Percentiles rank a stretch among this genome's conserved stretches.
phyloP scores from a whole-genome alignment of 2,797 vertebrate genomes.

The Onychomys leucogaster region DNA sequence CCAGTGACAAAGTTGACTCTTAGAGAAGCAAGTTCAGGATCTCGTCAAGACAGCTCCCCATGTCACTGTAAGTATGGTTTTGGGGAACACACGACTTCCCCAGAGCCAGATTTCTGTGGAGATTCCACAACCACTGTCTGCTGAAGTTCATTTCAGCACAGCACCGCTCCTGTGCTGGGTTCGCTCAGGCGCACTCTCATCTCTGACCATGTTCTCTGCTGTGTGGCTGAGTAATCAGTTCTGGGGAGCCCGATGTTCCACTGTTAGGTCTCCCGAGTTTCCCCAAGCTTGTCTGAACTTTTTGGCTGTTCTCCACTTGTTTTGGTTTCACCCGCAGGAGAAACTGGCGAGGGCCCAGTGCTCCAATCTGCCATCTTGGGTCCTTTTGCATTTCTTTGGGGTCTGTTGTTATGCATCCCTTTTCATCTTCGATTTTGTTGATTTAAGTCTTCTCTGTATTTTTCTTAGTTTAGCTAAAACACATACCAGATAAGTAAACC shows the following conservation, averaged over 20 bases:
- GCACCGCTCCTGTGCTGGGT: background rate
- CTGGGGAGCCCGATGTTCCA: no score
- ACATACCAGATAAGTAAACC: background rate
- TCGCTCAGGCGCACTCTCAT: background rate
- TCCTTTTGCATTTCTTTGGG: background rate
- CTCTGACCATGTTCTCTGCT: background rate
- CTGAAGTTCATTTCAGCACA: background rate
- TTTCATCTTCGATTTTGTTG: background rate
- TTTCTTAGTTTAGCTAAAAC: background rate
- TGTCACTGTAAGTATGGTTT: background rate
- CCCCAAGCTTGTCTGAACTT: background rate
- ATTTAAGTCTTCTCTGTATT: background rate
- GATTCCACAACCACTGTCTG: background rate
- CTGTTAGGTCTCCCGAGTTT: background rate
- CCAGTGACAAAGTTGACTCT: background rate
- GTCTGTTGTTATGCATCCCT: background rate
- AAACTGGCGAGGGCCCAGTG: background rate
- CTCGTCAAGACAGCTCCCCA: background rate
- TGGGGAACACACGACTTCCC: background rate
- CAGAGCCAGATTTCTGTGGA: background rate
- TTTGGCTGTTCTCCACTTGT: background rate
- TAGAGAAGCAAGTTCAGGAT: background rate
- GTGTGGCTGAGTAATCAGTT: background rate
- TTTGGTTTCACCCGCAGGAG: background rate
- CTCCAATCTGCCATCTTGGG: background rate